Conservation (phyloP, 2,113 vertebrate genomes). For the Motacilla tschutschensis region DNA sequence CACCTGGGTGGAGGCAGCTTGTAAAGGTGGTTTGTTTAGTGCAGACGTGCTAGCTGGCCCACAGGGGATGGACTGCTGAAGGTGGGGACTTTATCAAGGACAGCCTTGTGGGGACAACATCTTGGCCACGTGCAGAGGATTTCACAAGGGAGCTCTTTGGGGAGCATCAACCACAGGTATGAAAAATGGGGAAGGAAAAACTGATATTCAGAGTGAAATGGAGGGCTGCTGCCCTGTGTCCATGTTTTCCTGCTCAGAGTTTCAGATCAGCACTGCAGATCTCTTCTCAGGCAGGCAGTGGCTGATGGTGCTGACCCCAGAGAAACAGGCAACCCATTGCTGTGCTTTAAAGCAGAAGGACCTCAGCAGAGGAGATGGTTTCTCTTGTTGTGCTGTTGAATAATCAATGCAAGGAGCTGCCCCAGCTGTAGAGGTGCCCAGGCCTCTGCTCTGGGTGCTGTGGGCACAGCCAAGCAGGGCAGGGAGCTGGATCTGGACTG, state of each 20-base stretch:
- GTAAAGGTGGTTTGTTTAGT: rapidly evolving
- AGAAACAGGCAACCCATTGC: rapidly evolving
- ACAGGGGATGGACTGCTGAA: rapidly evolving
- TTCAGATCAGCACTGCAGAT: not conserved
- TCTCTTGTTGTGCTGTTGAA: not conserved
- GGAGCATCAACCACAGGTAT: rapidly evolving
- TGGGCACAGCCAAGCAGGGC: rapidly evolving
- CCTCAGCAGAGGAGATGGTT: not conserved
- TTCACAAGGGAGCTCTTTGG: not conserved
- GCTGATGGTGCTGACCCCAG: not conserved
- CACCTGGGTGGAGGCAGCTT: not conserved
- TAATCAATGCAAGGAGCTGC: not conserved
- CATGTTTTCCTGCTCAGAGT: rapidly evolving
- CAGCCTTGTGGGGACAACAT: rapidly evolving
- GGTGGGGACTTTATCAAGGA: rapidly evolving
- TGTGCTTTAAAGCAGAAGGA: not conserved
- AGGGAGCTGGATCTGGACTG: rapidly evolving
- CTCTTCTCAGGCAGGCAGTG: not conserved
- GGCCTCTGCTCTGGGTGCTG: rapidly evolving
- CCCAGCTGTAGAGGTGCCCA: not conserved
- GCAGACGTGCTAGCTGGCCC: rapidly evolving
- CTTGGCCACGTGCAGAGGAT: rapidly evolving
- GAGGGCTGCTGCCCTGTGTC: not conserved
- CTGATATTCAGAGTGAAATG: no score
- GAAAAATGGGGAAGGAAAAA: not conserved